Evolutionary conservation across 2,888 invertebrate species (phyloP).

Genomic region (Lampropteryx suffumata): DNA sequence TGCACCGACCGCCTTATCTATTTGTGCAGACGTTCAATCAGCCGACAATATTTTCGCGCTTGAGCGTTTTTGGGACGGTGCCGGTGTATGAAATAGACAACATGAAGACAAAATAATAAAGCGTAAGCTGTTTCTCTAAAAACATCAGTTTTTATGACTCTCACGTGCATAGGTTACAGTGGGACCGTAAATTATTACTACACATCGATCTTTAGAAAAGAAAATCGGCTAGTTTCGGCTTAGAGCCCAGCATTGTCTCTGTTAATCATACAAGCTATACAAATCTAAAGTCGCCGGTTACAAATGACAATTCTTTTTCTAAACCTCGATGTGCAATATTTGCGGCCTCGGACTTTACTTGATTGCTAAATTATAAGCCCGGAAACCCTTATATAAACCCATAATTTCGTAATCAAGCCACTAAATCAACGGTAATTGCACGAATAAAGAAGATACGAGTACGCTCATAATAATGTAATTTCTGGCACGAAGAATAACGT

Average conservation of each 20-base stretch:
- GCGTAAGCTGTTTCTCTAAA: not conserved
- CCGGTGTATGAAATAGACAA: slow-evolving; percentile 14
- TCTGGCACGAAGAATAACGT: slow-evolving; percentile 21
- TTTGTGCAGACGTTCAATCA: slow-evolving; percentile 60
- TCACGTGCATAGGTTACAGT: too few relatives aligned
- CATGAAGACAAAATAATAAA: slow-evolving; percentile 7
- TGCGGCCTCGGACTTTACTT: not conserved
- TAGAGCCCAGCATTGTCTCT: too few relatives aligned
- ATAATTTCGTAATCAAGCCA: slow-evolving; percentile 16
- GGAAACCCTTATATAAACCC: slow-evolving; percentile 4
- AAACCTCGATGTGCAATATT: too few relatives aligned
- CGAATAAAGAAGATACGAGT: slow-evolving; percentile 17
- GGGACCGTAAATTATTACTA: too few relatives aligned
- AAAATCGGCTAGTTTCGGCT: too few relatives aligned
- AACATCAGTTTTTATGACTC: not conserved
- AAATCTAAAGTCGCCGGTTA: too few relatives aligned
- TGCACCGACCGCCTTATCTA: slow-evolving; percentile 55
- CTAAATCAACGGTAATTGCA: slow-evolving; percentile 22
- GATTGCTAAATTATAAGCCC: slow-evolving; percentile 3
- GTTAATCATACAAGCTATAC: too few relatives aligned
- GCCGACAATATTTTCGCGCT: slow-evolving; percentile 39
- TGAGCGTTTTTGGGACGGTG: slow-evolving; percentile 26
- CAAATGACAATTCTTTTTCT: too few relatives aligned
- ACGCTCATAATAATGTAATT: slow-evolving; percentile 17
- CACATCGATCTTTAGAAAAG: too few relatives aligned